Evolutionary conservation across 2,113 vertebrate genomes (phyloP).

Genomic region (Litocranius walleri): DNA sequence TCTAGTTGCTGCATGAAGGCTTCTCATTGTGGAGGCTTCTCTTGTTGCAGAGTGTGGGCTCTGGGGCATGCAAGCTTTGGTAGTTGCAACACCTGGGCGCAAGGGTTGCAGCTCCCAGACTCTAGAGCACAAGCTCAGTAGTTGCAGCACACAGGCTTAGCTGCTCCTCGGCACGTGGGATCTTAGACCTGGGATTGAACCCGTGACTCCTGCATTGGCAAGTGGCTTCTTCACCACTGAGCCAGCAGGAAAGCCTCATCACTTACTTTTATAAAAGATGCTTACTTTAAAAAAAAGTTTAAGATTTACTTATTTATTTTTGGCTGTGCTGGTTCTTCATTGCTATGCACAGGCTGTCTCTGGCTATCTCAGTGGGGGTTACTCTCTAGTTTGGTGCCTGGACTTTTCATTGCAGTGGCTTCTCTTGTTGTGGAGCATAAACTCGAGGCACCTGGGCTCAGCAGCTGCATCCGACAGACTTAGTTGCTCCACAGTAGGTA

Average conservation of each 20-base stretch:
- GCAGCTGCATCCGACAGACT: neutral
- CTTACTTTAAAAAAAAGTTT: rapidly evolving
- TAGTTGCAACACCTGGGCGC: neutral
- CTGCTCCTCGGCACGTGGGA: neutral
- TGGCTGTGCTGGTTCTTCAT: neutral
- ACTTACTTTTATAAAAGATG: neutral
- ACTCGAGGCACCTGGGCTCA: neutral
- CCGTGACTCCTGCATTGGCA: neutral
- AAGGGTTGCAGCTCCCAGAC: neutral
- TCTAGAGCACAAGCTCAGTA: neutral
- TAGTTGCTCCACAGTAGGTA: neutral
- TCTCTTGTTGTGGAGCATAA: neutral
- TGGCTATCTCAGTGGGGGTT: neutral
- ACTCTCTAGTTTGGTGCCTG: neutral
- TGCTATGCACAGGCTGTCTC: neutral
- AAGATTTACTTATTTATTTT: neutral
- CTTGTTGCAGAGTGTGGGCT: neutral
- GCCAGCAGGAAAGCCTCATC: neutral
- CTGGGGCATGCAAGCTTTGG: neutral
- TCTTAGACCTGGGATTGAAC: neutral
- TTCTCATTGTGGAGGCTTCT: neutral
- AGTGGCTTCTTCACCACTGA: neutral
- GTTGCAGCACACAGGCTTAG: neutral
- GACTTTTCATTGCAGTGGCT: neutral
- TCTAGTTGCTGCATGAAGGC: neutral